Evolutionary conservation across 2,113 vertebrate species (phyloP), one percentile per base, ranked within the genome.

Genomic region (Oenanthe oenanthe): DNA sequence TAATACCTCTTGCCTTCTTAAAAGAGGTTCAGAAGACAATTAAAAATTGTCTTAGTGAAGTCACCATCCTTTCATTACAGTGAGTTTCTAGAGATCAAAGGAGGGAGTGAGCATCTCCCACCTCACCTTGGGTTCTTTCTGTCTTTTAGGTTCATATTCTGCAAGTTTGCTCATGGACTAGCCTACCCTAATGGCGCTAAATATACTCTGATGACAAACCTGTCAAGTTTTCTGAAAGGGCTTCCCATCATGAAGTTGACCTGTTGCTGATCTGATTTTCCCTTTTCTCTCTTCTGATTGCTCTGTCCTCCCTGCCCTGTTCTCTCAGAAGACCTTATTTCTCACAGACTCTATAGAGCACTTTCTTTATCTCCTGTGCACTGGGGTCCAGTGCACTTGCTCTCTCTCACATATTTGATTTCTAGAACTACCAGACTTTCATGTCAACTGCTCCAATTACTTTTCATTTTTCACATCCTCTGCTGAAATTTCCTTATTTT

Each of bases 381-480:
- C 2, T 56, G 16, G 12, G 25, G 25, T 80, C 26, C 4, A 0
- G 11, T 73, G 65, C 20, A 9, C 9, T 4, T 4, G 0, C 13
- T 13, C 6, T 24, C 14, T 60, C 11, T 29, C 32, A 19, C 9
- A 4, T 24, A 9, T 60, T 56, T 42, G 43, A 77, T 88, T 85
- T 60, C 42, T 77, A 56, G 36, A 77, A n/a, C 25, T 28, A 50
- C 21, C 13, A 14, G 12, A 25, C 19, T 45, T 60, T 20, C 11
- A 28, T 15, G 7, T 45, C 40, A 77, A 17, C 50, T 60, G 22
- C 32, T 29, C 7, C 43, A 54, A 24, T 5, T 42, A 10, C 12
- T 45, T 63, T 54, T 75, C 26, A 20, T n/a, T 80, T 84, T 51
- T 31, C 7, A 53, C 17, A 71, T n/a, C 6, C 19, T 70, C 17